These are phyloP conservation scores for Epinephelus fuscoguttatus DNA, from an alignment of 2,113 vertebrate genomes.

Conservation along the genomic window DNA sequence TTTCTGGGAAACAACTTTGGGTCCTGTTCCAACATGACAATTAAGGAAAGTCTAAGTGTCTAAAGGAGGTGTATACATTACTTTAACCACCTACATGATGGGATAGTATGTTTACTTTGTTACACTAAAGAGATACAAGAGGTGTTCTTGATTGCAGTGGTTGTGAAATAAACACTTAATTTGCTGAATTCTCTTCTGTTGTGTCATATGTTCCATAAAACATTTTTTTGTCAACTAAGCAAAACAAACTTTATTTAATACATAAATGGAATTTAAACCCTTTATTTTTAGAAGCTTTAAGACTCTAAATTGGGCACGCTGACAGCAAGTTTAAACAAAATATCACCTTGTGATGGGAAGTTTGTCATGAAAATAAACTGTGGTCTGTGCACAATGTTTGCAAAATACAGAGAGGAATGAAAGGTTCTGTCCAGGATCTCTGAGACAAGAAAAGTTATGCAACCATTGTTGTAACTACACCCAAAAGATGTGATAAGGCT, in stretches of 20 bases:
- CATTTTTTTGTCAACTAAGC: background rate
- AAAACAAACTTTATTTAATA: background rate
- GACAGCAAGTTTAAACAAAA: background rate
- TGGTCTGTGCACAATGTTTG: conserved; percentile 33
- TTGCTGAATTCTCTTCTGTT: background rate
- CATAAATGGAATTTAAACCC: background rate
- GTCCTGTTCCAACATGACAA: background rate
- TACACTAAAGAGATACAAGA: background rate
- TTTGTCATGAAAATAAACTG: conserved; percentile 28
- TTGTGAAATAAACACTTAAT: conserved; percentile 29
- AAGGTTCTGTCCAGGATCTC: background rate
- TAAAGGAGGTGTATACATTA: background rate
- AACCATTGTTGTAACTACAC: conserved; percentile 28
- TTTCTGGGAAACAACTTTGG: background rate
- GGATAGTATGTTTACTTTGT: background rate
- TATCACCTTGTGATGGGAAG: background rate
- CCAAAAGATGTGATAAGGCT: conserved; percentile 14
- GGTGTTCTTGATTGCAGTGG: background rate
- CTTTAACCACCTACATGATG: background rate
- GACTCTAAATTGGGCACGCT: background rate
- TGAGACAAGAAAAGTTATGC: background rate
- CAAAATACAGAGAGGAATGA: conserved; percentile 27
- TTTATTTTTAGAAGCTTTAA: background rate
- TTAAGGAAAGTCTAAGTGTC: background rate
- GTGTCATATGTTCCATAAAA: conserved; percentile 1